These are phyloP conservation scores for Eubasilissa regina DNA, from an alignment of 1,140 invertebrate genomes.

Conservation along the genomic window DNA sequence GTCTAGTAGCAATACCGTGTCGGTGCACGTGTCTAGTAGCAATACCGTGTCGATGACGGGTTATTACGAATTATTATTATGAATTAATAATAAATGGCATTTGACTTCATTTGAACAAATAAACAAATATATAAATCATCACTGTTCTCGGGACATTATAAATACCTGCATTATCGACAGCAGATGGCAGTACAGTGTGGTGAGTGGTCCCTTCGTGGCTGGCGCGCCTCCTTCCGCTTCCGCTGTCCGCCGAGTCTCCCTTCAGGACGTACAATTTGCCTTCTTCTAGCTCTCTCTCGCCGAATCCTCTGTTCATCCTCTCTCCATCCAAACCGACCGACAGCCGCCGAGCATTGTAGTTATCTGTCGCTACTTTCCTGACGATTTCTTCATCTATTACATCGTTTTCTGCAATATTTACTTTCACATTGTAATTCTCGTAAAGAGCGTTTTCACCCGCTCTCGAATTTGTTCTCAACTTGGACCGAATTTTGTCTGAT, in stretches of 20 bases:
- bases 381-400: neutral
- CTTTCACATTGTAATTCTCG: constrained; percentile 13
- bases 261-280: neutral
- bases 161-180: constrained; percentile 32
- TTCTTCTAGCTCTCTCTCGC: neutral
- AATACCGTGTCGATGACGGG: too few relatives aligned
- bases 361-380: neutral
- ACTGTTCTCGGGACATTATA: neutral
- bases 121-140: too few relatives aligned
- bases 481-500: neutral
- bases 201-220: constrained; percentile 38
- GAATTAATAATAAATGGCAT: neutral
- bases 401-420: neutral
- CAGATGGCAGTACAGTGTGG: neutral
- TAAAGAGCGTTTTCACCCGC: neutral
- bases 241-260: neutral
- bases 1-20: too few relatives aligned
- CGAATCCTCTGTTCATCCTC: neutral
- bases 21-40: too few relatives aligned
- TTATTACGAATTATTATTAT: too few relatives aligned
- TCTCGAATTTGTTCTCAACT: neutral
- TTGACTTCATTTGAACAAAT: too few relatives aligned
- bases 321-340: neutral
- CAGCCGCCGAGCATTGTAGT: neutral
- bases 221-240: constrained; percentile 35